phyloP scores from a whole-genome alignment of 2,888 invertebrate species.

The Epicampocera succincta region DNA sequence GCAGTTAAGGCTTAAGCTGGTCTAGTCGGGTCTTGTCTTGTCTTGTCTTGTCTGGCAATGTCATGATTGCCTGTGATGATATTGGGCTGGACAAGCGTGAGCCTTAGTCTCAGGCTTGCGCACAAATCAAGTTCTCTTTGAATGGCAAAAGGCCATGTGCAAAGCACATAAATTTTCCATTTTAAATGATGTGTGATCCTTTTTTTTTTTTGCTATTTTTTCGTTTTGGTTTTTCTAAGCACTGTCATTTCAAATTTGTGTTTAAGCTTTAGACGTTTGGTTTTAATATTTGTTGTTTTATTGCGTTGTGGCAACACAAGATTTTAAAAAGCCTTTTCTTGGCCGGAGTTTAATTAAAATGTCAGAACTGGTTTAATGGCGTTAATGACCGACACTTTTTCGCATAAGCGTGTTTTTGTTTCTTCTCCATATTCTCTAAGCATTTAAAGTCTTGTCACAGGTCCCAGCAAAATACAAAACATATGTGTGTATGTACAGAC shows the following conservation, averaged over 20 bases:
- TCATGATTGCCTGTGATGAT: constrained; percentile 53
- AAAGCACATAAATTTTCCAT: constrained; percentile 13
- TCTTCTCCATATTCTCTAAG: neutral
- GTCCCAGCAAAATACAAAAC: constrained; percentile 35
- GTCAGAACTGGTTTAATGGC: constrained; percentile 82
- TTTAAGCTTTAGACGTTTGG: constrained; percentile 26
- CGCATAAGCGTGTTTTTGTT: constrained; percentile 40
- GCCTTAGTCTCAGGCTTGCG: constrained; percentile 20
- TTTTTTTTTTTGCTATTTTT: constrained; percentile 18
- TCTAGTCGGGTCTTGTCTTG: too few species aligned
- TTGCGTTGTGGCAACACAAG: constrained; percentile 5
- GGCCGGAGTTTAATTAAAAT: constrained; percentile 80
- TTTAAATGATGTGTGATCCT: constrained; percentile 48
- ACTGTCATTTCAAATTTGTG: constrained; percentile 60
- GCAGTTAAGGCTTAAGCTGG: constrained; percentile 60
- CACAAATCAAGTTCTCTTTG: constrained; percentile 9
- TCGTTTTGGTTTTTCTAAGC: constrained; percentile 49
- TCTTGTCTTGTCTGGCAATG: constrained; percentile 54
- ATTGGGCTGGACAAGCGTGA: constrained; percentile 58
- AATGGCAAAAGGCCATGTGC: constrained; percentile 25
- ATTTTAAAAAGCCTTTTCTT: constrained; percentile 46
- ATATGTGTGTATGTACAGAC: constrained; percentile 39
- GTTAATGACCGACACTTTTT: constrained; percentile 81
- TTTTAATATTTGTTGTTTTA: neutral
- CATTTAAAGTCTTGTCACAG: constrained; percentile 36